Conservation (phyloP, 2,888 invertebrate species). For the Mimachlamys varia region DNA sequence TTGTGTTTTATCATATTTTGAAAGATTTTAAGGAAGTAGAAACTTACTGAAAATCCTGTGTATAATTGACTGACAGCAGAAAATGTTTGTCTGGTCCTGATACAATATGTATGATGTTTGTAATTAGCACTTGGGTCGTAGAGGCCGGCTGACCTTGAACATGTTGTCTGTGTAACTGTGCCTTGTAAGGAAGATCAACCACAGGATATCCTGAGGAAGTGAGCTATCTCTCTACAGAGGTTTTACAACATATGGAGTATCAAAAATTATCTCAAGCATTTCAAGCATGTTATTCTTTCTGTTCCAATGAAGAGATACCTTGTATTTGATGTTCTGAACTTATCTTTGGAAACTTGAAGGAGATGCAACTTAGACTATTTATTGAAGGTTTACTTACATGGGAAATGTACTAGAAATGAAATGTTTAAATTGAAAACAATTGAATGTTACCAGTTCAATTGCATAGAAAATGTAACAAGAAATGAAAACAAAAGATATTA, state of each 20-base stretch:
- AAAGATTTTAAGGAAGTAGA: too few species aligned
- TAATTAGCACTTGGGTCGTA: neutral
- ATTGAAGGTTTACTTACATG: neutral
- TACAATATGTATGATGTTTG: neutral
- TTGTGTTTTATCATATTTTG: too few species aligned
- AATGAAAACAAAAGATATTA: too few species aligned
- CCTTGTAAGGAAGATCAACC: neutral
- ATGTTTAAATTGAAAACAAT: neutral
- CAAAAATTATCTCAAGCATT: neutral
- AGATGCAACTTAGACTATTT: neutral
- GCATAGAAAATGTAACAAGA: too few species aligned
- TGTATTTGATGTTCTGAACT: neutral
- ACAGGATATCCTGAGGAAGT: neutral
- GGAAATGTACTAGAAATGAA: neutral
- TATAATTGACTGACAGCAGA: neutral
- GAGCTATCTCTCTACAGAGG: neutral
- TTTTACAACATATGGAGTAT: neutral
- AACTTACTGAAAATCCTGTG: too few species aligned
- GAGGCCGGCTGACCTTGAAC: conserved; percentile 18
- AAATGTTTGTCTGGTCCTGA: neutral
- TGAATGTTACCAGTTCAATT: too few species aligned
- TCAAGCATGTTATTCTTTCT: neutral
- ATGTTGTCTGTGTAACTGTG: neutral
- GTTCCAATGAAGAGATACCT: neutral
- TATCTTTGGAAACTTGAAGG: neutral